phyloP scores from a whole-genome alignment of 2,888 invertebrate species.

The Sinotaia quadrata region DNA sequence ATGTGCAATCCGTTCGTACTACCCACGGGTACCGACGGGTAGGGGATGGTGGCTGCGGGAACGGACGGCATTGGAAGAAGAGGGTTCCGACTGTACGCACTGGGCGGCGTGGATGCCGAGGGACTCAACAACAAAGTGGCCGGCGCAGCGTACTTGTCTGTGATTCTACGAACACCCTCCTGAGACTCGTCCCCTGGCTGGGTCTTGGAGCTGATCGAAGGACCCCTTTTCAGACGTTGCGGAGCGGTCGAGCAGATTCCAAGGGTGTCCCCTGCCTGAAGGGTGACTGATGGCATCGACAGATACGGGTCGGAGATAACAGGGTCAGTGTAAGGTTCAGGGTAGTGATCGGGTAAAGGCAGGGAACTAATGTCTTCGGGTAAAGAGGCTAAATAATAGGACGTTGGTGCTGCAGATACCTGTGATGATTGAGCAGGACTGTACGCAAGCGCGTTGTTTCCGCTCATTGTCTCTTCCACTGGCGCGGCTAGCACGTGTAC shows the following conservation, averaged over 20 bases:
- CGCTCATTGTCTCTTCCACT: background rate
- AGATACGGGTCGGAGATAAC: background rate
- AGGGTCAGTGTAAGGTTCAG: constrained; percentile 10
- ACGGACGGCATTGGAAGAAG: constrained; percentile 9
- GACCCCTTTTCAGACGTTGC: too few species aligned
- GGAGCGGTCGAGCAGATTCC: background rate
- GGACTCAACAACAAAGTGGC: constrained; percentile 42
- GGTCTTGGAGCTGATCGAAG: background rate
- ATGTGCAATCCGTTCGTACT: constrained; percentile 8
- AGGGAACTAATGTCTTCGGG: background rate
- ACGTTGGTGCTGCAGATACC: background rate
- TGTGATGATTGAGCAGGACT: background rate
- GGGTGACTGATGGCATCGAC: background rate
- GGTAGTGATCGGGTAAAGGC: constrained; percentile 22
- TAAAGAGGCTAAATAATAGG: background rate
- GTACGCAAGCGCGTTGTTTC: background rate
- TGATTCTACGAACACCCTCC: constrained; percentile 57
- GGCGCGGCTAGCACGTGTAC: too few species aligned
- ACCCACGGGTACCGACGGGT: background rate
- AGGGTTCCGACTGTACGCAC: background rate
- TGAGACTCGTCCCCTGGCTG: constrained; percentile 24
- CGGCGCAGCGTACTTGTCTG: constrained; percentile 67
- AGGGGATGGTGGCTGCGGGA: background rate
- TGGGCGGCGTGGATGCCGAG: background rate
- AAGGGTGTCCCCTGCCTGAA: constrained; percentile 12